phyloP scores from a whole-genome alignment of 53 echinoderm and acorn worm species.

The Antedon mediterranea region DNA sequence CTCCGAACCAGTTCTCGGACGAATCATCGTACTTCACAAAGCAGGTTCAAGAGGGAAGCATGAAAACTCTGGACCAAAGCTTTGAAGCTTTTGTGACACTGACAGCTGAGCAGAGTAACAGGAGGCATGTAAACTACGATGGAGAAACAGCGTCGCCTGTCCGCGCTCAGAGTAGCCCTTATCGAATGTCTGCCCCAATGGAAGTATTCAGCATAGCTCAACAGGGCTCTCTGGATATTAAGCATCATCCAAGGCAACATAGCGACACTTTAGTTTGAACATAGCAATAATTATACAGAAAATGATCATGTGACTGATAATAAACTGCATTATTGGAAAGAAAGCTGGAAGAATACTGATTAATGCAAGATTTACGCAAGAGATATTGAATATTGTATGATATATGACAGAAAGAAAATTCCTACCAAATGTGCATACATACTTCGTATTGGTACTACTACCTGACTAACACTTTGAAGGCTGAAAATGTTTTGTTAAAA shows the following conservation, averaged over 20 bases:
- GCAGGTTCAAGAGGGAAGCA: slow-evolving; percentile 13
- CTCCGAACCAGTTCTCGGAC: slow-evolving; percentile 30
- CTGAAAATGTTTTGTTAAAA: not conserved
- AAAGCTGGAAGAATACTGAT: too few species aligned
- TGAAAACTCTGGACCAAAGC: slow-evolving; percentile 82
- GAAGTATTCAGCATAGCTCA: not conserved
- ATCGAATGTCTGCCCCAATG: not conserved
- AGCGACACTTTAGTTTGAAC: not conserved
- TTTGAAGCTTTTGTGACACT: slow-evolving; percentile 89
- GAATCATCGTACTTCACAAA: slow-evolving; percentile 15
- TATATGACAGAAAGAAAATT: too few species aligned
- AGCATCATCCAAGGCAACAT: not conserved
- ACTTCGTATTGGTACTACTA: not conserved
- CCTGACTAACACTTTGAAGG: not conserved
- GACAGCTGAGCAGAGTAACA: slow-evolving; percentile 79
- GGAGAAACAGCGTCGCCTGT: slow-evolving; percentile 45
- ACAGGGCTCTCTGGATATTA: not conserved
- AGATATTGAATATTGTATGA: too few species aligned
- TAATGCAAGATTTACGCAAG: too few species aligned
- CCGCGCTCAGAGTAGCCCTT: slow-evolving; percentile 15
- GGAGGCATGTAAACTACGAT: slow-evolving; percentile 10
- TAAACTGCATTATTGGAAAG: too few species aligned
- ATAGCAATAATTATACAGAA: not conserved
- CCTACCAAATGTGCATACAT: not conserved
- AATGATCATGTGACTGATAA: too few species aligned